Evolutionary conservation across 2,113 vertebrate genomes (phyloP), one percentile per base, ranked within the genome.

Genomic region (Oreochromis aureus): DNA sequence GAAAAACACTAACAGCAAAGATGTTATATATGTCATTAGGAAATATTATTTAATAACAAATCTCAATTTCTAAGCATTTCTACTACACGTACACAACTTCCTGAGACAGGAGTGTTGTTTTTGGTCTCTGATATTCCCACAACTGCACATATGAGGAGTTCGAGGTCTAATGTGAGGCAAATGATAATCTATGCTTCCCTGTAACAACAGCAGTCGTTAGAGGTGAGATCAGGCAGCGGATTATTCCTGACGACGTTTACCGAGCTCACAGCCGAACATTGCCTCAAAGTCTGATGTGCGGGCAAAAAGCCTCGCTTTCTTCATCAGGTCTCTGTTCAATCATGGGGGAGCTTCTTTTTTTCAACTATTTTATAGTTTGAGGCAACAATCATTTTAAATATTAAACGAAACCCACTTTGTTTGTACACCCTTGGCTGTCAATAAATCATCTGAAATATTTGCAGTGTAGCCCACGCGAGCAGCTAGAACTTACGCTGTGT

Each of bases 31-130:
- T 84, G 82, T 87, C 91, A 79, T 91, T 92, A 90, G 61, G 46
- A 84, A 61, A 85, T 61, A 81, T 91, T 71, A 83, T 89, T 87
- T 83, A 51, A 85, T 80, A 87, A 39, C 88, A 92, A 76, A 76
- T 89, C 91, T 92, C 63, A 61, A 46, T 89, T 84, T 56, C 39
- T 81, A 15, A 69, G 24, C 79, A 32, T 56, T 61, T 41, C n/a
- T 27, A 4, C 5, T 41, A 32, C n/a, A 76, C 16, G 69, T 11
- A 18, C 59, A 69, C 58, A 59, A 48, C 36, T 56, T 22, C 5
- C 13, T 27, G 15, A 53, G 13, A 39, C 71, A 16, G 44, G n/a
- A 30, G 2, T 19, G 81, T 30, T 76, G 36, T 36, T 87, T 61
- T 85, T 30, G 84, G 6, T 22, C 76, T 58, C 30, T 41, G 85